Conservation (phyloP, 2,797 vertebrate species). For the Hipposideros larvatus region DNA sequence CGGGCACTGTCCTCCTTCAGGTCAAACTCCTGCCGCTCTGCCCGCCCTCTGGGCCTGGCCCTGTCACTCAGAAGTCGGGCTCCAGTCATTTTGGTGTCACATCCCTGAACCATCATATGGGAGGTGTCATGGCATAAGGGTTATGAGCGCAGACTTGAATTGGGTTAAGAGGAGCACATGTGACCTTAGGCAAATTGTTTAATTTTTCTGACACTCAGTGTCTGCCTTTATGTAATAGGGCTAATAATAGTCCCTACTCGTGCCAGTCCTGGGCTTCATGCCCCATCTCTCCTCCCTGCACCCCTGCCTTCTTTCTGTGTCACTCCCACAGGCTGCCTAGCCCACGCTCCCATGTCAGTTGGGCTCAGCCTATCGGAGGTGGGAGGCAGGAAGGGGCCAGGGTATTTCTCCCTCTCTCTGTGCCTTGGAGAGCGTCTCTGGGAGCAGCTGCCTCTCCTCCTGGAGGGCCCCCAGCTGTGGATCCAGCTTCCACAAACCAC, state of each 20-base stretch:
- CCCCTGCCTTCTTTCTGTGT: background rate
- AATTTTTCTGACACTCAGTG: background rate
- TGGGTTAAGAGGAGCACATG: background rate
- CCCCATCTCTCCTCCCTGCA: background rate
- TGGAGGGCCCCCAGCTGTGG: background rate
- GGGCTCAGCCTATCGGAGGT: background rate
- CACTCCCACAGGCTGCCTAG: background rate
- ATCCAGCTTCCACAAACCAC: background rate
- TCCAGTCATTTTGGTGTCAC: fast-evolving
- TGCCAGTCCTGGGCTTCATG: background rate
- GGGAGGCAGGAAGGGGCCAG: background rate
- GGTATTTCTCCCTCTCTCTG: background rate
- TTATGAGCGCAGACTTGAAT: background rate
- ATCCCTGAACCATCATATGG: fast-evolving
- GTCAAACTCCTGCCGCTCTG: background rate
- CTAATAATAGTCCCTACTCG: fast-evolving
- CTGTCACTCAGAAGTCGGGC: background rate
- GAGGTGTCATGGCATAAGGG: fast-evolving
- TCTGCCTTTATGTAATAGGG: background rate
- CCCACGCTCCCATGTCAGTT: background rate
- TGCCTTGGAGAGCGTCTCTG: background rate
- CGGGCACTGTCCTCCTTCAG: background rate
- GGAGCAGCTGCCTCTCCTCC: background rate
- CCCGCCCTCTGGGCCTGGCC: background rate
- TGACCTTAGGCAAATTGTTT: background rate